A percentile compares a stretch with the other conserved stretches of the same genome.
Evolutionary conservation across 1,140 invertebrate species (phyloP).

Genomic region (Diorhabda elongata): DNA sequence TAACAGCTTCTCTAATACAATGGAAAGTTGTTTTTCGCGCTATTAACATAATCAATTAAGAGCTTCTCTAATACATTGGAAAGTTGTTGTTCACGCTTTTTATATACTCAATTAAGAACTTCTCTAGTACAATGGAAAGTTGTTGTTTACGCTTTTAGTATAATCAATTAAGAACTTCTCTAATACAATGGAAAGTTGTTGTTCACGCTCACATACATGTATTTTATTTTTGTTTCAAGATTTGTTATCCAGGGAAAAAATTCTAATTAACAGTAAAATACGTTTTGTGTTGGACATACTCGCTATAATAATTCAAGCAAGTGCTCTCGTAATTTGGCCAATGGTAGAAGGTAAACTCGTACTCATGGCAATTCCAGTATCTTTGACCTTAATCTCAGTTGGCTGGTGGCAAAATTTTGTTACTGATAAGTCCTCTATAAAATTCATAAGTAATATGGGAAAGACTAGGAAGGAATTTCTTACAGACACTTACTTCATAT

Average conservation of each 20-base stretch:
- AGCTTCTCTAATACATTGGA: too few species aligned
- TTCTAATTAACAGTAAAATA: background rate
- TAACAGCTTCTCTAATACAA: too few species aligned
- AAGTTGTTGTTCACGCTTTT: too few species aligned
- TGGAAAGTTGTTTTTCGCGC: too few species aligned
- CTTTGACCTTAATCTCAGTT: constrained; percentile 67
- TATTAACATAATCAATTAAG: too few species aligned
- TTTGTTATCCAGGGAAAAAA: constrained; percentile 5
- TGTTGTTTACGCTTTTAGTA: too few species aligned
- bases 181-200: too few species aligned
- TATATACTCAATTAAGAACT: too few species aligned
- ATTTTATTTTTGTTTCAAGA: background rate
- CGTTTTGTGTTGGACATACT: constrained; percentile 52
- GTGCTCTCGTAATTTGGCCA: constrained; percentile 66
- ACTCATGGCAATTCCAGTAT: constrained; percentile 61
- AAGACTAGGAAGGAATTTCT: constrained; percentile 55
- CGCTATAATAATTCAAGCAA: constrained; percentile 57
- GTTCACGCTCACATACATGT: background rate
- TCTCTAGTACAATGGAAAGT: too few species aligned
- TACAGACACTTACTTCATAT: constrained; percentile 63
- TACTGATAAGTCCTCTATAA: constrained; percentile 48
- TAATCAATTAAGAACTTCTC: too few species aligned
- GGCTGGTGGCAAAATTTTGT: constrained; percentile 86
- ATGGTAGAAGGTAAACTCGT: constrained; percentile 47
- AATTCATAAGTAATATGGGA: constrained; percentile 50